Conservation (phyloP, 92 coral and sea anemone species). For the Blastomussa wellsi region DNA sequence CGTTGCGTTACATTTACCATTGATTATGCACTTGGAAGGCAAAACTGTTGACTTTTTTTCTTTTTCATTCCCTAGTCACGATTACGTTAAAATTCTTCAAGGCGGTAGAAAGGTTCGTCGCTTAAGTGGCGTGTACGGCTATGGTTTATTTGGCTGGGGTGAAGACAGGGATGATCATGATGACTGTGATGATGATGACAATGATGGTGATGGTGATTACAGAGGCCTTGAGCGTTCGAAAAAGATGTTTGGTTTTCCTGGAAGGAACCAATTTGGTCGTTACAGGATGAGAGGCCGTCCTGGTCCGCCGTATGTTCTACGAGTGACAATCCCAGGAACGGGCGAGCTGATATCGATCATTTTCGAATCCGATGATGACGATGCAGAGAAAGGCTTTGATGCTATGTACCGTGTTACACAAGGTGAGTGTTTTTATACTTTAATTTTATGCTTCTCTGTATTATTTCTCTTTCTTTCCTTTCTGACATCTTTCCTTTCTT, state of each 20-base stretch:
- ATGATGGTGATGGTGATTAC: slow-evolving; percentile 12
- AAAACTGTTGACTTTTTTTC: not conserved
- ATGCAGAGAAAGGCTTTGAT: slow-evolving; percentile 58
- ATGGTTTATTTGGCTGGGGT: not conserved
- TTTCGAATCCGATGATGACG: slow-evolving; percentile 55
- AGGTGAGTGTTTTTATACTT: not conserved
- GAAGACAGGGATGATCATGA: slow-evolving; percentile 2
- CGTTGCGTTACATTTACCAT: no score
- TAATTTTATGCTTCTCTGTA: not conserved
- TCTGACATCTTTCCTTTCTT: not conserved
- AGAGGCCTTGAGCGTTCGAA: not conserved
- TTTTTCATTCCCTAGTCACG: slow-evolving; percentile 2
- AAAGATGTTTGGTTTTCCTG: slow-evolving; percentile 29
- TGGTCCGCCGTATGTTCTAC: slow-evolving; percentile 12
- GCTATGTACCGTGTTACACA: slow-evolving; percentile 30
- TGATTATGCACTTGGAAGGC: not conserved
- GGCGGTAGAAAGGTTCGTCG: slow-evolving; percentile 31
- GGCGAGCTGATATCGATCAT: slow-evolving; percentile 37
- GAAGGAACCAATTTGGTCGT: slow-evolving; percentile 33
- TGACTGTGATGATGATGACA: not conserved
- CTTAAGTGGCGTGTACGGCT: slow-evolving; percentile 24
- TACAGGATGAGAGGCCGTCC: slow-evolving; percentile 19
- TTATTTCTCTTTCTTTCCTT: not conserved
- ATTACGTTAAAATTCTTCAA: slow-evolving; percentile 22
- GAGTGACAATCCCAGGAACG: slow-evolving; percentile 28